These are phyloP conservation scores for Helicoverpa zea DNA, from an alignment of 1,140 invertebrate species.

Conservation along the genomic window DNA sequence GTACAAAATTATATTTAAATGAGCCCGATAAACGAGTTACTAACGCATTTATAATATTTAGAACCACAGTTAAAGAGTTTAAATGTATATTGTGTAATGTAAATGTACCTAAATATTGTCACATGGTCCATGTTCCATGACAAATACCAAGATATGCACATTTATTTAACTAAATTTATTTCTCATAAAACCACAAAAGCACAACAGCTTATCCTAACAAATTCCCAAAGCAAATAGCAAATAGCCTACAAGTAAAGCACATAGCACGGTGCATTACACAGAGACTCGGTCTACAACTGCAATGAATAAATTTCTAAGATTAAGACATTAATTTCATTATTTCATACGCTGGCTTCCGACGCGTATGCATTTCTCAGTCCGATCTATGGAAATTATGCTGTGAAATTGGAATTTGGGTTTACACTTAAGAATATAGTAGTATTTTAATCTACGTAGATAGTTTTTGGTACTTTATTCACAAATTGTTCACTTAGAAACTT, in stretches of 20 bases:
- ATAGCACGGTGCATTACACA: conserved; percentile 1
- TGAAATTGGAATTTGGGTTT: not conserved
- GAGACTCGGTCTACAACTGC: conserved; percentile 45
- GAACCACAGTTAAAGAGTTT: too few relatives aligned
- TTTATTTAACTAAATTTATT: too few relatives aligned
- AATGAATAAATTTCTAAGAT: conserved; percentile 76
- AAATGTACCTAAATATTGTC: too few relatives aligned
- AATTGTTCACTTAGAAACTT: too few relatives aligned
- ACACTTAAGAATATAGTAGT: not conserved
- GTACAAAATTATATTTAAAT: too few relatives aligned
- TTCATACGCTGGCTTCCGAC: conserved; percentile 53
- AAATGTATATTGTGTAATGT: too few relatives aligned
- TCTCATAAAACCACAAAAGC: not conserved
- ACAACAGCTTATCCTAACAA: not conserved
- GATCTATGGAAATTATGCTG: conserved; percentile 26
- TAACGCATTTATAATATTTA: too few relatives aligned
- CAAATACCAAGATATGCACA: not conserved
- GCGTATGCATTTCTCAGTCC: conserved; percentile 44
- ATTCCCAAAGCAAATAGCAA: conserved; percentile 17
- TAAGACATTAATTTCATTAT: conserved; percentile 73
- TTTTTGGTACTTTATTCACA: too few relatives aligned
- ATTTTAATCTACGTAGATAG: too few relatives aligned
- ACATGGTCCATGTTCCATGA: too few relatives aligned
- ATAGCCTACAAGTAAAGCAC: conserved; percentile 30
- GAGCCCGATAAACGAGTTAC: too few relatives aligned